A percentile compares a stretch with the other conserved stretches of the same genome.
phyloP scores from a whole-genome alignment of 2,888 invertebrate species.

The Caenorhabditis sp. region DNA sequence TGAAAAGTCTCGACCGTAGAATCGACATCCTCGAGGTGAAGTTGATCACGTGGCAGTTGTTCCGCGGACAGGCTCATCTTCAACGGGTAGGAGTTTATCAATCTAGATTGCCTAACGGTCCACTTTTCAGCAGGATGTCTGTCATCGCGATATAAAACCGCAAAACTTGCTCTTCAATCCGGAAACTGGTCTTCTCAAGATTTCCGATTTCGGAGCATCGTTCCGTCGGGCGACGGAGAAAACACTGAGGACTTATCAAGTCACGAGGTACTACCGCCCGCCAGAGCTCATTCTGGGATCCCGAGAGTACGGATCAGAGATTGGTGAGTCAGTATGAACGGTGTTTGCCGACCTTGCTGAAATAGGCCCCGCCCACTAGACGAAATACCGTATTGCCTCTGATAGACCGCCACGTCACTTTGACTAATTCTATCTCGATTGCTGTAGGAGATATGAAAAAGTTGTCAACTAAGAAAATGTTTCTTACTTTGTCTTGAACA shows the following conservation, averaged over 20 bases:
- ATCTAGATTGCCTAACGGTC: no score
- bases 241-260: constrained; percentile 71
- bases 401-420: no score
- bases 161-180: constrained; percentile 87
- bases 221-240: constrained; percentile 40
- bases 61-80: constrained; percentile 24
- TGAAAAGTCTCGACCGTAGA: background rate
- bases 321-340: constrained; percentile 91
- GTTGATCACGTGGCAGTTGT: constrained; percentile 34
- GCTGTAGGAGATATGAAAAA: no score
- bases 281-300: constrained; percentile 81
- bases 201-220: constrained; percentile 67
- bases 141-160: constrained; percentile 1
- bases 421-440: no score
- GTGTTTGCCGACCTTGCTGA: background rate
- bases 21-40: constrained; percentile 1
- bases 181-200: constrained; percentile 90
- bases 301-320: constrained; percentile 96
- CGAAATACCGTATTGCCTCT: no score
- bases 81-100: background rate
- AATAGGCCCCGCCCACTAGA: no score
- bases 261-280: constrained; percentile 86
- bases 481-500: no score
- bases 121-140: constrained; percentile 66
- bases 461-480: no score